Evolutionary conservation across 2,113 vertebrate species (phyloP).

Genomic region (Synodontis membranacea): DNA sequence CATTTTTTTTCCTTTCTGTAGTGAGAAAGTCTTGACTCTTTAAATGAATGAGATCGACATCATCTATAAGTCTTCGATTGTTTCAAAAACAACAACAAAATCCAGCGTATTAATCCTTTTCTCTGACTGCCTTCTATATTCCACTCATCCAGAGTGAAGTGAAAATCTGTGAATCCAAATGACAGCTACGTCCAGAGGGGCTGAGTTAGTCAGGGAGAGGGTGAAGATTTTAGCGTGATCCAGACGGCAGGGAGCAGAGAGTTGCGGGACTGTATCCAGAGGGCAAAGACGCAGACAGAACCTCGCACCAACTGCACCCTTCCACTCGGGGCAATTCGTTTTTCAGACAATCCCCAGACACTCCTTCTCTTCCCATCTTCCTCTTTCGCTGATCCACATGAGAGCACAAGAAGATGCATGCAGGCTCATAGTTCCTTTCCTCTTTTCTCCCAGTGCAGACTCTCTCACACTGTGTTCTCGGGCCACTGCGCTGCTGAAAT

Average conservation of each 20-base stretch:
- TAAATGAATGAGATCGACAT: conserved; percentile 45
- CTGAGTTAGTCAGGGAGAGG: conserved; percentile 50
- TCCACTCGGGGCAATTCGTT: conserved; percentile 42
- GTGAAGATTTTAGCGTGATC: conserved; percentile 55
- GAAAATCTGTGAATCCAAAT: conserved; percentile 58
- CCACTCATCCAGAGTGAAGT: conserved; percentile 55
- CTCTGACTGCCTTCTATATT: conserved; percentile 52
- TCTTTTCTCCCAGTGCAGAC: conserved; percentile 46
- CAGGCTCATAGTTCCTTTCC: conserved; percentile 57
- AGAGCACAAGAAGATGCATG: conserved; percentile 66
- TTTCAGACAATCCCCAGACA: conserved; percentile 67
- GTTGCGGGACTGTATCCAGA: conserved; percentile 72
- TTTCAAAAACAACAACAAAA: conserved; percentile 45
- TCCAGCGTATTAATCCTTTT: conserved; percentile 54
- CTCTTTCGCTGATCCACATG: conserved; percentile 48
- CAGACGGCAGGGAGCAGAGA: conserved; percentile 59
- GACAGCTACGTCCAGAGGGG: conserved; percentile 53
- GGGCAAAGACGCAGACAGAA: conserved; percentile 75
- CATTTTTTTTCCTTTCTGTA: conserved; percentile 40
- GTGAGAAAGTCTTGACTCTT: conserved; percentile 10
- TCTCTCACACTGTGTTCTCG: conserved; percentile 65
- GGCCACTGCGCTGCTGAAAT: conserved; percentile 77
- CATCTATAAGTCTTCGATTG: conserved; percentile 7
- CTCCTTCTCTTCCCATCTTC: conserved; percentile 45
- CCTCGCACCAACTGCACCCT: conserved; percentile 58